Evolutionary conservation across 2,113 vertebrate species (phyloP).

Genomic region (Atrichornis clamosus): DNA sequence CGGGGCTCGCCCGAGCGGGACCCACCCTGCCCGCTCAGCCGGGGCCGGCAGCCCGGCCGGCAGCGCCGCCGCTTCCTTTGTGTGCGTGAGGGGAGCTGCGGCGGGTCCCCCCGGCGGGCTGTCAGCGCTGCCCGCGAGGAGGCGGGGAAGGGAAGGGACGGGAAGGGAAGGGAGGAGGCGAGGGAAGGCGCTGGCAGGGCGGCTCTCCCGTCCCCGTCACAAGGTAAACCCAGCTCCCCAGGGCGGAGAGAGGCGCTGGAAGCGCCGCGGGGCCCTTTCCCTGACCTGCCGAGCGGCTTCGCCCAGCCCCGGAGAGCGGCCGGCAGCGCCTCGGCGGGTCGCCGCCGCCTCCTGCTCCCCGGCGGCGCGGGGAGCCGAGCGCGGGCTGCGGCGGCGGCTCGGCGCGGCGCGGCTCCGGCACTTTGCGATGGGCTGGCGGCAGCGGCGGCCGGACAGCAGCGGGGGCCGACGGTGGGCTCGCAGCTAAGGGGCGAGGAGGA

Average conservation of each 20-base stretch:
- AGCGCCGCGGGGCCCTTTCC: neutral
- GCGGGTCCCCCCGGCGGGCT: slow-evolving; percentile 44
- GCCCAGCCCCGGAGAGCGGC: neutral
- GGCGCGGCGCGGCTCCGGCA: slow-evolving; percentile 49
- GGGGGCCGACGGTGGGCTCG: slow-evolving; percentile 62
- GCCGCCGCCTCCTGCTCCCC: slow-evolving; percentile 58
- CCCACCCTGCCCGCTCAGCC: slow-evolving; percentile 39
- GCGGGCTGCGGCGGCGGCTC: slow-evolving; percentile 41
- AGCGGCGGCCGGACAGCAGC: slow-evolving; percentile 47
- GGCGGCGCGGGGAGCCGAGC: slow-evolving; percentile 67
- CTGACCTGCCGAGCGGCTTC: neutral
- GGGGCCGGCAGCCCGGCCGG: slow-evolving; percentile 3
- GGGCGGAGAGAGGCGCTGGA: neutral
- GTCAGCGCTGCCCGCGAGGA: slow-evolving; percentile 46
- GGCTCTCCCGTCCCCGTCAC: neutral
- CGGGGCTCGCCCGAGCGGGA: neutral
- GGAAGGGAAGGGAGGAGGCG: slow-evolving; percentile 35
- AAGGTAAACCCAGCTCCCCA: neutral
- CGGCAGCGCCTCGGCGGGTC: slow-evolving; percentile 29
- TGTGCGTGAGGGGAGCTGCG: slow-evolving; percentile 60
- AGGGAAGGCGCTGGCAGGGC: neutral
- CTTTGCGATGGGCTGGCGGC: slow-evolving; percentile 75
- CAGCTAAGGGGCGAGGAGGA: slow-evolving; percentile 63
- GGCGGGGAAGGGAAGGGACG: slow-evolving; percentile 10
- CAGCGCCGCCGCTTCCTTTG: slow-evolving; percentile 63